Percentiles rank a stretch among this genome's conserved stretches.
phyloP scores from a whole-genome alignment of 2,113 vertebrate genomes.

The Columba janthina region DNA sequence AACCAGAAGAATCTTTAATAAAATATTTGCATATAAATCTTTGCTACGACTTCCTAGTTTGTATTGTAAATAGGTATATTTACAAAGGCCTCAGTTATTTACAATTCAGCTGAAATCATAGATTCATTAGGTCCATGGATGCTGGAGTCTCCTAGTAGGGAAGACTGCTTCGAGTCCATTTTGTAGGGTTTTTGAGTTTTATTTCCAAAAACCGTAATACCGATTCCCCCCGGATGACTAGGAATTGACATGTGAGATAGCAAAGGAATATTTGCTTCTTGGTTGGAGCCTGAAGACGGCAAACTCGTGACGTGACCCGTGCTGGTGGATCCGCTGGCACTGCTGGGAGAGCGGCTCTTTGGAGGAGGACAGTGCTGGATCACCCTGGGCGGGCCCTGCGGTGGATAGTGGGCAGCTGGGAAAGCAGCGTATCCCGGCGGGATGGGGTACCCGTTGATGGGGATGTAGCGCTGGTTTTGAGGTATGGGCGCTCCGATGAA shows the following conservation, averaged over 20 bases:
- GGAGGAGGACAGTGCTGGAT: constrained; percentile 95
- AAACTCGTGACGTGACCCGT: constrained; percentile 95
- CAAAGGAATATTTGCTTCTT: constrained; percentile 95
- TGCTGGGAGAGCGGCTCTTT: constrained; percentile 97
- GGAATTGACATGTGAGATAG: constrained; percentile 90
- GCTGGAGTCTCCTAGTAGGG: constrained; percentile 85
- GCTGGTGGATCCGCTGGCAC: constrained; percentile 97
- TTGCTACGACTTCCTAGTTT: constrained; percentile 70
- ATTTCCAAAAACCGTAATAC: constrained; percentile 83
- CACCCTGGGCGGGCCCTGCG: constrained; percentile 81
- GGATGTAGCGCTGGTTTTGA: constrained; percentile 93
- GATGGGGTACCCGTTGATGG: constrained; percentile 95
- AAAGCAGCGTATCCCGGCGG: constrained; percentile 95
- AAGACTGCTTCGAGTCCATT: constrained; percentile 88
- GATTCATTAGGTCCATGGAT: constrained; percentile 89
- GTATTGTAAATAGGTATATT: constrained; percentile 70
- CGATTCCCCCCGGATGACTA: constrained; percentile 80
- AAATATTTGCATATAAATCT: constrained; percentile 86
- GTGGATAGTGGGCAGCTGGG: constrained; percentile 88
- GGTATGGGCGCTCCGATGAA: constrained; percentile 84
- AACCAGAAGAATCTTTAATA: constrained; percentile 75
- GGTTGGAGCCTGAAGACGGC: constrained; percentile 95
- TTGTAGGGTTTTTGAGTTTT: constrained; percentile 89
- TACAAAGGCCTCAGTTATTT: constrained; percentile 69
- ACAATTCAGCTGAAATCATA: constrained; percentile 93